Percentiles rank a stretch among this genome's conserved stretches.
These are phyloP conservation scores for Acromyrmex heyeri DNA, from an alignment of 1,140 invertebrate species.

Conservation along the genomic window DNA sequence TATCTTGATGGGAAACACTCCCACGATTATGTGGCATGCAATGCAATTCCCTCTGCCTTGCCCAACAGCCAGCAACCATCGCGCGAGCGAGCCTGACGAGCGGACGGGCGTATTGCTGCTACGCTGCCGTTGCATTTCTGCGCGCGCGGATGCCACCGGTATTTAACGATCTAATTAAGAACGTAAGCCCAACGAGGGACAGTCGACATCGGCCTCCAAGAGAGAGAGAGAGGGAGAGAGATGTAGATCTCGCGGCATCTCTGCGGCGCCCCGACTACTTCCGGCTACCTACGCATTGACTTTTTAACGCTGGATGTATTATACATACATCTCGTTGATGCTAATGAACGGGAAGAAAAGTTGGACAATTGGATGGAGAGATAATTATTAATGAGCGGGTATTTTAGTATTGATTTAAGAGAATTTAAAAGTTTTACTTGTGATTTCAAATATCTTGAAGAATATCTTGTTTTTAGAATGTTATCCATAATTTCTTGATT, in stretches of 20 bases:
- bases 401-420: neutral
- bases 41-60: constrained; percentile 83
- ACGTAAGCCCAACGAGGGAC: constrained; percentile 60
- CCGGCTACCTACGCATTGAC: constrained; percentile 24
- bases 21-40: constrained; percentile 85
- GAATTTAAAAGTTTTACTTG: neutral
- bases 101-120: constrained; percentile 23
- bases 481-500: neutral
- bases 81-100: constrained; percentile 39
- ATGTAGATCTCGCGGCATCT: constrained; percentile 29
- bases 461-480: neutral
- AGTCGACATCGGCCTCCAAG: neutral
- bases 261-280: neutral
- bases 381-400: constrained; percentile 24
- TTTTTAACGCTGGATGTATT: constrained; percentile 26
- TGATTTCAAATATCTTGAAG: neutral
- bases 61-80: constrained; percentile 75
- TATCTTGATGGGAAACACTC: constrained; percentile 86
- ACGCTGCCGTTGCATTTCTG: constrained; percentile 32
- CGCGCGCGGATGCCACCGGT: constrained; percentile 69
- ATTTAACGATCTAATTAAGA: constrained; percentile 81
- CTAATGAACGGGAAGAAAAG: neutral
- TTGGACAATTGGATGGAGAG: neutral
- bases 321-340: constrained; percentile 7
- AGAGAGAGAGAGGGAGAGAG: neutral